Percentiles rank a stretch among this genome's conserved stretches.
phyloP scores from a whole-genome alignment of 2,888 invertebrate species.

The Trachelus iudaicus region DNA sequence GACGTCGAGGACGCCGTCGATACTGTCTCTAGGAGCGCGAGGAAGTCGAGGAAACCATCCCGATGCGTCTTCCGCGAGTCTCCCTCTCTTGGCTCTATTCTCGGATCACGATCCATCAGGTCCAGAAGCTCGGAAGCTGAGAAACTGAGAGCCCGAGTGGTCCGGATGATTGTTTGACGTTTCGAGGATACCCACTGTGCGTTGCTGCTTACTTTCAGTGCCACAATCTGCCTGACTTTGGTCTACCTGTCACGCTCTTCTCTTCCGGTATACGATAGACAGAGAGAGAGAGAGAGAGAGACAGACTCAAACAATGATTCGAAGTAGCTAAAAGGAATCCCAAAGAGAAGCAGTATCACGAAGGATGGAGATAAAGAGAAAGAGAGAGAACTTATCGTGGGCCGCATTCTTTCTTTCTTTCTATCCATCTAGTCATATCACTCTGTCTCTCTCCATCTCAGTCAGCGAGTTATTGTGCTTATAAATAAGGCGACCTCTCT shows the following conservation, averaged over 20 bases:
- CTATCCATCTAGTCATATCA: background rate
- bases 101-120: background rate
- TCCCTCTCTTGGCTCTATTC: conserved; percentile 4
- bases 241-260: background rate
- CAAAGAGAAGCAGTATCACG: background rate
- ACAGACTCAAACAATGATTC: background rate
- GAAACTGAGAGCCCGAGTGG: background rate
- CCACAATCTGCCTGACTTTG: background rate
- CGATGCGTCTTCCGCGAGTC: background rate
- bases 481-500: conserved; percentile 39
- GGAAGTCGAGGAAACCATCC: background rate
- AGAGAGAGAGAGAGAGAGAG: conserved; percentile 25
- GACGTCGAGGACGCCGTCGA: background rate
- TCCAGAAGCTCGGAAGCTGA: background rate
- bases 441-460: conserved; percentile 22
- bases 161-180: background rate
- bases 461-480: conserved; percentile 41
- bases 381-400: background rate
- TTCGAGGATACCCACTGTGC: background rate
- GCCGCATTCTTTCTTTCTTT: background rate
- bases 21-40: background rate
- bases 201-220: background rate
- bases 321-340: background rate
- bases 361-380: background rate
- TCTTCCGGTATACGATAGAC: background rate